Evolutionary conservation across 2,888 invertebrate species (phyloP), one percentile per base, ranked within the genome.

Genomic region (Emmelina monodactyla): DNA sequence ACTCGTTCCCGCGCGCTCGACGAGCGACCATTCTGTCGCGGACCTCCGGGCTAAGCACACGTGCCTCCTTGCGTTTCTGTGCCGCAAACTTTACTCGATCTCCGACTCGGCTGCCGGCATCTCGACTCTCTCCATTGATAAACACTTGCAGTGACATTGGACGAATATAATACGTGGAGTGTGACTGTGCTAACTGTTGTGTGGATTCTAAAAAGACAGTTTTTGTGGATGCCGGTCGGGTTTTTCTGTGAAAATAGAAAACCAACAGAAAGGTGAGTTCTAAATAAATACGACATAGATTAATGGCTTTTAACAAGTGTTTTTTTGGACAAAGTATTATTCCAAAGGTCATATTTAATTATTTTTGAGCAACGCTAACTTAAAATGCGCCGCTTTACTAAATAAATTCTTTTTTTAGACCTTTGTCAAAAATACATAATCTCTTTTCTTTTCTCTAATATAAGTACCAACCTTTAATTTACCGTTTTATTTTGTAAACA

Each of bases 11-110:
- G 41, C 39, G 38, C 41, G 31, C 40, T 38, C 37, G 43, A 34
- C 33, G 38, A 42, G 53, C 56, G 53, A 50, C 60, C 71, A 73
- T 58, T 72, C 62, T 68, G 70, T 49, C 63, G 68, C 63, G 61
- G 57, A 58, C 54, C 46, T 51, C 58, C 55, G 41, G 42, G 42
- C 49, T 39, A 49, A 50, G 43, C 41, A 48, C 40, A 60, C 67
- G 69, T 57, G 56, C 44, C 41, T 38, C 33, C 34, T 35, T 30
- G 40, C 38, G 40, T 39, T 40, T 38, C 19, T n/a, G 39, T 35
- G 38, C 42, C 44, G 44, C 63, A 79, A 79, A 79, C 78, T 79
- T 79, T 76, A 72, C 64, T 55, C 78, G 76, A 70, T 45, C 49
- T 46, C 45, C 53, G 51, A 50, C 49, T 41, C 45, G 43, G 47